phyloP scores from a whole-genome alignment of 2,113 vertebrate species.

The Trinectes maculatus region DNA sequence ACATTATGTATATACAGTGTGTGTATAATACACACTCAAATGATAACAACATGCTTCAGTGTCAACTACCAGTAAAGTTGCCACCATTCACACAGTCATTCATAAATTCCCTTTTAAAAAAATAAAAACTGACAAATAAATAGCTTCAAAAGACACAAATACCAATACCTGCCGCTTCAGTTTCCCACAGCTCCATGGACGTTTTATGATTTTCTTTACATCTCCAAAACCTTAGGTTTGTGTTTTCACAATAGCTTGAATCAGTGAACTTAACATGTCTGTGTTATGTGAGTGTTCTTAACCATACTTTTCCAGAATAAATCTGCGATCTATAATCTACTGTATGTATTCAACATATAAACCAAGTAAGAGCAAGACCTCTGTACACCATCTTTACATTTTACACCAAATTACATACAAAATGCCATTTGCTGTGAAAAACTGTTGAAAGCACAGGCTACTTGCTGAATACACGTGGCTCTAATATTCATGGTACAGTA shows the following conservation, averaged over 20 bases:
- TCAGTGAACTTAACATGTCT: slow-evolving; percentile 36
- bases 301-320: slow-evolving; percentile 18
- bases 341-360: slow-evolving; percentile 20
- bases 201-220: slow-evolving; percentile 9
- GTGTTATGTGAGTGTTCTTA: slow-evolving; percentile 11
- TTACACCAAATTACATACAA: slow-evolving; percentile 28
- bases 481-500: slow-evolving; percentile 7
- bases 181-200: slow-evolving; percentile 3
- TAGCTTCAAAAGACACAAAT: slow-evolving; percentile 25
- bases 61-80: slow-evolving; percentile 9
- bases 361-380: slow-evolving; percentile 15
- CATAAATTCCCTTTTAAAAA: slow-evolving; percentile 4
- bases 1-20: slow-evolving; percentile 60
- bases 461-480: slow-evolving; percentile 19
- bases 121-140: slow-evolving; percentile 26
- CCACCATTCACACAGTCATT: slow-evolving; percentile 1
- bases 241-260: slow-evolving; percentile 20
- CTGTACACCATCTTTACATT: not conserved
- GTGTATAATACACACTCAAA: slow-evolving; percentile 3
- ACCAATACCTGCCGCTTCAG: slow-evolving; percentile 43
- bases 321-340: slow-evolving; percentile 29
- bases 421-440: slow-evolving; percentile 7
- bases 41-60: slow-evolving; percentile 45
- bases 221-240: slow-evolving; percentile 26
- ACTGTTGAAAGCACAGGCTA: slow-evolving; percentile 3